Conservation (phyloP, 2,888 invertebrate genomes). For the Trissolcus brochymenae region DNA sequence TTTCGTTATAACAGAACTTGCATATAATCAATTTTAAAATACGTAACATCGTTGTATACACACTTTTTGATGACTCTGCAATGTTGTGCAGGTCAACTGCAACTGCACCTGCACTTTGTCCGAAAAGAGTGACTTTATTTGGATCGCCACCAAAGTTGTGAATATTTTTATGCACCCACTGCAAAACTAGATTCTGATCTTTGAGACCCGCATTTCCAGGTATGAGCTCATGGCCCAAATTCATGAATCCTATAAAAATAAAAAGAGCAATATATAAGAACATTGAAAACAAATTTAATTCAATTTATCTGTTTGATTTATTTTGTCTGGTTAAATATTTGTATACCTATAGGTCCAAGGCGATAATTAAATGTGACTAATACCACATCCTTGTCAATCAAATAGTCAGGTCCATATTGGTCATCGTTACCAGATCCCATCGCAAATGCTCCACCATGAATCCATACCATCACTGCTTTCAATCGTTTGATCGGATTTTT, state of each 20-base stretch:
- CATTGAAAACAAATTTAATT: background rate
- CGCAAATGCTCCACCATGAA: conserved; percentile 51
- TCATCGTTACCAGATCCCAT: conserved; percentile 49
- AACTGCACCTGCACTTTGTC: conserved; percentile 78
- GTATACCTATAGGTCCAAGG: conserved; percentile 59
- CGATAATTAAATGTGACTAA: conserved; percentile 64
- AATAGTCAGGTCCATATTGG: conserved; percentile 61
- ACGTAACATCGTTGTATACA: no score
- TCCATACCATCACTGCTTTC: conserved; percentile 62
- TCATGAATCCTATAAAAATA: background rate
- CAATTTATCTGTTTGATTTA: background rate
- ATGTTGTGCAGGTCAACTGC: conserved; percentile 55
- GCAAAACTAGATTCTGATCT: conserved; percentile 78
- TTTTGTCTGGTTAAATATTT: background rate
- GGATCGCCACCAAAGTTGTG: conserved; percentile 77
- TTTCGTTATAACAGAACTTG: no score
- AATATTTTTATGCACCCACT: conserved; percentile 78
- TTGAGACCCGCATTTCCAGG: conserved; percentile 60
- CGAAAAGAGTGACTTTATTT: conserved; percentile 78
- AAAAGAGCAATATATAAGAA: background rate
- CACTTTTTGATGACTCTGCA: no score
- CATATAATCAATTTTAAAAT: no score
- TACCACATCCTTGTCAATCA: conserved; percentile 62
- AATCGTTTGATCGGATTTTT: background rate
- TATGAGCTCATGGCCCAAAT: background rate